A percentile compares a stretch with the other conserved stretches of the same genome.
phyloP scores from a whole-genome alignment of 2,888 invertebrate genomes.

The Sphecodes monilicornis region DNA sequence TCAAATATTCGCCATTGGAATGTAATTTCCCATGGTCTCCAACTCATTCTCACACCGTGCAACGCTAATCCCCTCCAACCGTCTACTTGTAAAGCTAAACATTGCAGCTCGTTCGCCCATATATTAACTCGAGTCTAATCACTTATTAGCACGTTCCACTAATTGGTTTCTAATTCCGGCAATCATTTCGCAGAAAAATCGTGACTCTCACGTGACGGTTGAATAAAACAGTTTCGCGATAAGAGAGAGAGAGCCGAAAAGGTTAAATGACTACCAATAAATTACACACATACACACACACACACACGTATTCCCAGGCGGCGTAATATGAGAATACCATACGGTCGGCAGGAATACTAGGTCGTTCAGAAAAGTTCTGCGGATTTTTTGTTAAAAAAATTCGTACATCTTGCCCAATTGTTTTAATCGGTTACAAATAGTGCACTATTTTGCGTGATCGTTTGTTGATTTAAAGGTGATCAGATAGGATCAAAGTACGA shows the following conservation, averaged over 20 bases:
- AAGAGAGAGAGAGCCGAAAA: neutral
- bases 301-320: too few relatives aligned
- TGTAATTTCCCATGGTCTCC: too few relatives aligned
- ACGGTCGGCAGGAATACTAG: neutral
- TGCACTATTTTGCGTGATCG: too few relatives aligned
- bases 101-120: neutral
- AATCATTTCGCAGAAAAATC: neutral
- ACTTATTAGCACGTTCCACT: neutral
- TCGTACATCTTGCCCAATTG: too few relatives aligned
- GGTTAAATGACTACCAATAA: neutral
- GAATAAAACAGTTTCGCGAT: neutral
- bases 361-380: too few relatives aligned
- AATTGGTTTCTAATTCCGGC: neutral
- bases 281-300: neutral
- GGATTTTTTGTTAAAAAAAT: too few relatives aligned
- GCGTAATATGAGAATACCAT: neutral
- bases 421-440: too few relatives aligned
- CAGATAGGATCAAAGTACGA: too few relatives aligned
- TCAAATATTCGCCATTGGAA: too few relatives aligned
- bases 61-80: neutral
- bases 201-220: neutral
- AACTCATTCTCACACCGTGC: neutral
- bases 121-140: neutral
- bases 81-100: neutral
- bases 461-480: too few relatives aligned